Percentiles rank a stretch among this genome's conserved stretches.
phyloP scores from a whole-genome alignment of 2,888 invertebrate genomes.

The Anoplius nigerrimus region DNA sequence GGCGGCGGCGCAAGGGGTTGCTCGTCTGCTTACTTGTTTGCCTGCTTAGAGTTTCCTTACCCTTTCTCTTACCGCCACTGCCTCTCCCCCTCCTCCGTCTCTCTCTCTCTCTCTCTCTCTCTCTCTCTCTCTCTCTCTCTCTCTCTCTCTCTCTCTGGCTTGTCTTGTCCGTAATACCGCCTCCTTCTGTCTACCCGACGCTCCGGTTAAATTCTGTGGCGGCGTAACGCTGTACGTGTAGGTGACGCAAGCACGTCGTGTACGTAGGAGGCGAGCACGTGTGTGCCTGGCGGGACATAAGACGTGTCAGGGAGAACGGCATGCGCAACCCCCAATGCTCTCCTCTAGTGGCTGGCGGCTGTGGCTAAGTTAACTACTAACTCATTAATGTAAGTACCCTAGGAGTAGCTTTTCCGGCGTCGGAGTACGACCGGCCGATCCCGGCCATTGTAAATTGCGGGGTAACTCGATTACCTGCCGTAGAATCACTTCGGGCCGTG shows the following conservation, averaged over 20 bases:
- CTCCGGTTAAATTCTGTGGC: no score
- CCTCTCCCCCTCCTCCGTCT: no score
- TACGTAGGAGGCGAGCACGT: neutral
- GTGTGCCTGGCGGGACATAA: slow-evolving; percentile 17
- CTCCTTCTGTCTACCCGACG: neutral
- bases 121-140: no score
- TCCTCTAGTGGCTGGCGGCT: slow-evolving; percentile 38
- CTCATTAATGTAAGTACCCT: slow-evolving; percentile 68
- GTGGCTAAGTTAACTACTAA: slow-evolving; percentile 54
- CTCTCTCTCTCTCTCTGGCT: no score
- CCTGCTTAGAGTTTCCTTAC: slow-evolving; percentile 7
- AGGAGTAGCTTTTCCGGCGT: slow-evolving; percentile 38
- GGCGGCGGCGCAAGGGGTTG: slow-evolving; percentile 14
- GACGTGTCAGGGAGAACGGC: slow-evolving; percentile 2
- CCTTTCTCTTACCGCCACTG: no score
- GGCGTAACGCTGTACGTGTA: no score
- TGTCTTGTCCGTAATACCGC: no score
- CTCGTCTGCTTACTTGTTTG: slow-evolving; percentile 8
- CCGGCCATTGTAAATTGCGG: slow-evolving; percentile 54
- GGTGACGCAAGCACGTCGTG: neutral
- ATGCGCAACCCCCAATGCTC: neutral
- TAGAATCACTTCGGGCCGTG: slow-evolving; percentile 39
- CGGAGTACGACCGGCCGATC: slow-evolving; percentile 13
- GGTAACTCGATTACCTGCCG: slow-evolving; percentile 57
- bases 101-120: no score